These are phyloP conservation scores for Plusia festucae DNA, from an alignment of 2,888 invertebrate species.

Conservation along the genomic window DNA sequence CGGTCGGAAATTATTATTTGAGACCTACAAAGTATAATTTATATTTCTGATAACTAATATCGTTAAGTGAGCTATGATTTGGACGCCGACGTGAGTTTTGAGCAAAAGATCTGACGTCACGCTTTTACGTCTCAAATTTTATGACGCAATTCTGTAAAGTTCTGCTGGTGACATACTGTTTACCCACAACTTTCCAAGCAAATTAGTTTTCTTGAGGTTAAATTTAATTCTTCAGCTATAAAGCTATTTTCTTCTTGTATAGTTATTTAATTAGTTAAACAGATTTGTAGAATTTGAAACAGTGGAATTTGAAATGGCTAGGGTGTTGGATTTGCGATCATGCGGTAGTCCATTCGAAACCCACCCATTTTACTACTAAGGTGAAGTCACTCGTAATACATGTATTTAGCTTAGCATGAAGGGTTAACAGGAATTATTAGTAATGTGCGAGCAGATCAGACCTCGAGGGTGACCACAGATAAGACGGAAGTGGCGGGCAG, in stretches of 20 bases:
- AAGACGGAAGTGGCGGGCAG: too few relatives aligned
- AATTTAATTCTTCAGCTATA: neutral
- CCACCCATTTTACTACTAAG: too few relatives aligned
- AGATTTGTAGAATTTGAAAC: constrained; percentile 7
- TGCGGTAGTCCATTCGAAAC: too few relatives aligned
- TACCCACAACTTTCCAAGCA: constrained; percentile 19
- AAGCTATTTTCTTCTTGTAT: neutral
- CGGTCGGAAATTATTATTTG: constrained; percentile 33
- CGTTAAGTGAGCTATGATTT: constrained; percentile 43
- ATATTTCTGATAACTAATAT: constrained; percentile 47
- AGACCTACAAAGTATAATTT: constrained; percentile 37
- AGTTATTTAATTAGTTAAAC: neutral
- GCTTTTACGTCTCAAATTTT: constrained; percentile 26
- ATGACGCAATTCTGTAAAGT: constrained; percentile 25
- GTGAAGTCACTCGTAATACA: too few relatives aligned
- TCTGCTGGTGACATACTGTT: constrained; percentile 26
- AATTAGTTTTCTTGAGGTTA: constrained; percentile 16
- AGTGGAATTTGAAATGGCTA: too few relatives aligned
- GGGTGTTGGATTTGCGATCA: too few relatives aligned
- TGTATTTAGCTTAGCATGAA: too few relatives aligned
- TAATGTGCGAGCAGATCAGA: too few relatives aligned
- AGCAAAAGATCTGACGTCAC: constrained; percentile 11
- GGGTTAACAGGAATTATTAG: too few relatives aligned
- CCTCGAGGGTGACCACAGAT: too few relatives aligned
- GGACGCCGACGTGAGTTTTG: constrained; percentile 26